phyloP scores from a whole-genome alignment of 2,797 vertebrate species.

The Pelobates cultripes region DNA sequence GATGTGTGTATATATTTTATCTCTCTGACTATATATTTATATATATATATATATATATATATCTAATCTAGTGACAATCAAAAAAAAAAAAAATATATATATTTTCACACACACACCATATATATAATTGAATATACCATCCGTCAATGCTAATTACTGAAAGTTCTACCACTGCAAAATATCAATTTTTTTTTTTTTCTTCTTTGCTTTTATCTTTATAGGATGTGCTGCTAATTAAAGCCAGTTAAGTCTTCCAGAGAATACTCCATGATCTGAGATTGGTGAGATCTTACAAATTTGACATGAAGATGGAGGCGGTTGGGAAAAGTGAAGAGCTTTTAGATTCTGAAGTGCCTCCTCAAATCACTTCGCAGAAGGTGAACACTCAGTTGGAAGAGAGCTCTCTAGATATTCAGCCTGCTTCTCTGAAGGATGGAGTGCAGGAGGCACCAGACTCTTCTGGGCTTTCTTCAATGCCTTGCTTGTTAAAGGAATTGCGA shows the following conservation, averaged over 20 bases:
- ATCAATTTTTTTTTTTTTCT: not conserved
- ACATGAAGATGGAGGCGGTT: slow-evolving; percentile 94
- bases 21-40: too few species aligned
- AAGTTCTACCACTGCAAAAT: too few species aligned
- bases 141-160: too few species aligned
- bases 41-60: too few species aligned
- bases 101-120: too few species aligned
- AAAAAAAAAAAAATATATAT: too few species aligned
- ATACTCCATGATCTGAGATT: slow-evolving; percentile 76
- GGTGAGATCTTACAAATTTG: slow-evolving; percentile 68
- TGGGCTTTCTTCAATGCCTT: slow-evolving; percentile 89
- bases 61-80: too few species aligned
- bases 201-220: not conserved
- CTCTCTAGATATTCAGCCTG: slow-evolving; percentile 79
- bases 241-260: slow-evolving; percentile 35
- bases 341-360: slow-evolving; percentile 80
- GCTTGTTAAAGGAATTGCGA: slow-evolving; percentile 90
- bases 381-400: slow-evolving; percentile 77
- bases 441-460: slow-evolving; percentile 76
- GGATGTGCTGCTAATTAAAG: slow-evolving; percentile 61
- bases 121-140: too few species aligned
- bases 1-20: too few species aligned
- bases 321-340: slow-evolving; percentile 87
- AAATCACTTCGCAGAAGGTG: slow-evolving; percentile 76
- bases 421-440: slow-evolving; percentile 75